Conservation (phyloP, 2,797 vertebrate species). For the Scyliorhinus canicula region DNA sequence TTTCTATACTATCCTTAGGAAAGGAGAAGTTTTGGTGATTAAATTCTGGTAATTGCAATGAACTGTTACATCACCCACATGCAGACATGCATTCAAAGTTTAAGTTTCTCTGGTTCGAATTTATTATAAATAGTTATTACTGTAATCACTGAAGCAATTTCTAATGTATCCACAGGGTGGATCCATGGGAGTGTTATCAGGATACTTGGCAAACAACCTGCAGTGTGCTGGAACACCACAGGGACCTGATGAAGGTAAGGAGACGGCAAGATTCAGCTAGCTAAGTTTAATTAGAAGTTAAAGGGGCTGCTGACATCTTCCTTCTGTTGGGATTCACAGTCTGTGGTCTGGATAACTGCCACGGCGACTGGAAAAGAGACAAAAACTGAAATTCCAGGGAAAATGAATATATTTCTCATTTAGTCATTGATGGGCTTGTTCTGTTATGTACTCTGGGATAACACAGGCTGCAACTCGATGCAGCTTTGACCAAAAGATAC, state of each 20-base stretch:
- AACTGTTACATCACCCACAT: background rate
- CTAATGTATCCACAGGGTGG: conserved; percentile 65
- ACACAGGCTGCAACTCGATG: too few species aligned
- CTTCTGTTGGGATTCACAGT: background rate
- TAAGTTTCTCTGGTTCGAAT: background rate
- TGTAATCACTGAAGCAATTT: background rate
- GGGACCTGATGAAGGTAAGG: conserved; percentile 93
- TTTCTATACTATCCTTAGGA: background rate
- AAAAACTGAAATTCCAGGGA: background rate
- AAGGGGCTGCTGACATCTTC: background rate
- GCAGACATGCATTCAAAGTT: background rate
- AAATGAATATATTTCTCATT: background rate
- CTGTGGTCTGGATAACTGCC: background rate
- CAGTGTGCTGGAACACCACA: conserved; percentile 90
- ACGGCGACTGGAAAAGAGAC: background rate
- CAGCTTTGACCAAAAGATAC: too few species aligned
- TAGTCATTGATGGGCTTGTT: background rate
- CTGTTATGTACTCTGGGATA: too few species aligned
- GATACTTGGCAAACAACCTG: conserved; percentile 97
- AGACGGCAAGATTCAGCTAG: background rate
- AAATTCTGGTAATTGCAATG: background rate
- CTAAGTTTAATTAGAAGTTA: background rate
- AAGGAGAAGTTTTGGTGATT: background rate
- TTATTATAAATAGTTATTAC: conserved; percentile 3
- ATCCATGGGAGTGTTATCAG: conserved; percentile 97